Evolutionary conservation across 2,113 vertebrate genomes (phyloP), one percentile per base, ranked within the genome.

Genomic region (Synchiropus splendidus): DNA sequence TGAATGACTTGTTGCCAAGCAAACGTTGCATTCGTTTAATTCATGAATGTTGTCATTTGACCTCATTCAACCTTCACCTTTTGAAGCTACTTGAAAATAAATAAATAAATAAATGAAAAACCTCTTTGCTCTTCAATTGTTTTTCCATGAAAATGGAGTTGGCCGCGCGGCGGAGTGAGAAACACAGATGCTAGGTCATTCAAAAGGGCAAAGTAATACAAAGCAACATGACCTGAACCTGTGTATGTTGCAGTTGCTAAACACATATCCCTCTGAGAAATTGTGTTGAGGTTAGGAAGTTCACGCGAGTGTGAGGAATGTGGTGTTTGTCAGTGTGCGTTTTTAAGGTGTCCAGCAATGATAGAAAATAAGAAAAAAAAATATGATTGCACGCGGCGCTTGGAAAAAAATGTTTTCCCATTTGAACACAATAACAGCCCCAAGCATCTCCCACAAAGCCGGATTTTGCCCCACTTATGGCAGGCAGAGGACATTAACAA

Each of bases 341-440:
- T 41, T 49, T 64, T 43, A 5, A 32, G 31, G 16, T 73, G 67
- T 62, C 54, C 60, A 48, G 54, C 65, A 75, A 71, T 74, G 62
- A 68, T 46, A 38, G 49, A 27, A 27, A 27, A 27, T 27, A 27
- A 27, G 21, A 27, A 27, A 8, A 27, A 27, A 5, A 27, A 27
- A 8, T 43, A 51, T 76, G 59, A 78, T 69, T 78, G 70, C 50
- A 64, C 50, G 40, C 63, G 58, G 65, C 67, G 58, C 67, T 79
- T 70, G 67, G 66, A 74, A 78, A 51, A n/a, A n/a, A n/a, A n/a
- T n/a, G n/a, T n/a, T n/a, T n/a, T n/a, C n/a, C n/a, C n/a, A n/a
- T n/a, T n/a, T n/a, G n/a, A 62, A 72, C 43, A 58, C 48, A 41
- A 64, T 58, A 78, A 75, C 66, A 75, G 74, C 76, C 72, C 11